Base-by-base conservation (phyloP, 2,113 vertebrate genomes). In the Trachemys scripta region DNA sequence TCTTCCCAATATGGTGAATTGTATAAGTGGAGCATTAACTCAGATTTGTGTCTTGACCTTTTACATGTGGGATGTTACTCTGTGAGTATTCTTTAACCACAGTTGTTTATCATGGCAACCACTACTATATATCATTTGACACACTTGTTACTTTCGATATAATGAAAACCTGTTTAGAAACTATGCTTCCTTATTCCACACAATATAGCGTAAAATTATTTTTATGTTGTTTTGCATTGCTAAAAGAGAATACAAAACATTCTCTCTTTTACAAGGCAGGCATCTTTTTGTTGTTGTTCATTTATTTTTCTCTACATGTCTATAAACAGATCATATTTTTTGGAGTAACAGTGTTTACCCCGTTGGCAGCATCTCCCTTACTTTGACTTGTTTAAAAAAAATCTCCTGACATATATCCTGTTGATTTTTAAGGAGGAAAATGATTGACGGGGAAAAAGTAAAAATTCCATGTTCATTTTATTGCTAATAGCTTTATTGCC, bases 231-330 rank as follows among this genome's bases (percentile, higher is more conserved):
- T 88, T 81, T 94, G 54, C 80, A 83, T 50, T 76, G 17, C n/a
- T 53, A 59, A 50, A 53, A 31, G 6, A 10, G 54, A 85, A 82
- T 75, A 82, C 90, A 90, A 13, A 94, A 53, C 88, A 90, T 93
- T 87, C 47, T 49, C 22, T 88, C 78, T 94, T 80, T 22, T 12
- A 8, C 75, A 78, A 76, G 53, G 51, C 51, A 91, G 75, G 25
- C 84, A 69, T 90, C 76, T 89, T 95, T 87, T 49, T n/a, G 35
- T 42, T 96, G 13, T 92, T 47, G 47, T 75, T 45, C 85, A n/a
- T 94, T 97, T 96, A 89, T 94, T 95, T 10, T n/a, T 2, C 82
- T 95, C 78, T 53, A n/a, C 92, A 93, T 94, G 65, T 92, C 95
- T 95, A 84, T 87, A 95, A 85, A 91, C 80, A 96, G 84, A 80